Percentiles rank a stretch among this genome's conserved stretches.
phyloP scores from a whole-genome alignment of 2,888 invertebrate genomes.

The Aleiodes alternator region DNA sequence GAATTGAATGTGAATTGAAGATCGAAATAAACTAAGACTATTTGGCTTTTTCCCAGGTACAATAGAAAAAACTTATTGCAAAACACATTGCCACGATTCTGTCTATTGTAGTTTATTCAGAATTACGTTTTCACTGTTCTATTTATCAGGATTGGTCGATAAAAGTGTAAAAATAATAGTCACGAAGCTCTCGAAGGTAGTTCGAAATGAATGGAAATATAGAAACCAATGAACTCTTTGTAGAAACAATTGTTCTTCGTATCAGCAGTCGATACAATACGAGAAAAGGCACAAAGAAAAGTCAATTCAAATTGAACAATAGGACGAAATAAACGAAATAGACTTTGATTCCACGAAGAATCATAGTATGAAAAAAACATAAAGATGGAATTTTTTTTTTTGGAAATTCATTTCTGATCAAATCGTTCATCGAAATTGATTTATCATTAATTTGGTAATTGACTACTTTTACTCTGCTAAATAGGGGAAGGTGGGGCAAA shows the following conservation, averaged over 20 bases:
- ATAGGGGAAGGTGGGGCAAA: too few species aligned
- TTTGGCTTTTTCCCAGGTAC: neutral
- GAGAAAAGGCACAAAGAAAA: neutral
- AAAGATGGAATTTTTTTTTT: too few species aligned
- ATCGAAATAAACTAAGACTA: too few species aligned
- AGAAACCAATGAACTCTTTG: too few species aligned
- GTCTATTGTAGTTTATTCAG: neutral
- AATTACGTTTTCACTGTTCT: neutral
- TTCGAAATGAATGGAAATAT: neutral
- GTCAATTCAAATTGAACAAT: neutral
- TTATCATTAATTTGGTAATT: too few species aligned
- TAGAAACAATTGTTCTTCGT: neutral
- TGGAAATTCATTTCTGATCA: too few species aligned
- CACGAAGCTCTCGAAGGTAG: neutral
- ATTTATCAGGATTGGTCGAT: conserved; percentile 2
- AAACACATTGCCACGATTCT: neutral
- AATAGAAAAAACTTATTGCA: neutral
- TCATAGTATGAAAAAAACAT: too few species aligned
- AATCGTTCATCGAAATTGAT: too few species aligned
- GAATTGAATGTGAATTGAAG: too few species aligned
- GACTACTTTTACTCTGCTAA: too few species aligned
- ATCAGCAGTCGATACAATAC: conserved; percentile 11
- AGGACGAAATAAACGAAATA: neutral
- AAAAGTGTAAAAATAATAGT: conserved; percentile 23
- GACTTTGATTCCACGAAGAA: too few species aligned